These are phyloP conservation scores for Ploceus nigricollis DNA, from an alignment of 2,113 vertebrate genomes.

Conservation along the genomic window DNA sequence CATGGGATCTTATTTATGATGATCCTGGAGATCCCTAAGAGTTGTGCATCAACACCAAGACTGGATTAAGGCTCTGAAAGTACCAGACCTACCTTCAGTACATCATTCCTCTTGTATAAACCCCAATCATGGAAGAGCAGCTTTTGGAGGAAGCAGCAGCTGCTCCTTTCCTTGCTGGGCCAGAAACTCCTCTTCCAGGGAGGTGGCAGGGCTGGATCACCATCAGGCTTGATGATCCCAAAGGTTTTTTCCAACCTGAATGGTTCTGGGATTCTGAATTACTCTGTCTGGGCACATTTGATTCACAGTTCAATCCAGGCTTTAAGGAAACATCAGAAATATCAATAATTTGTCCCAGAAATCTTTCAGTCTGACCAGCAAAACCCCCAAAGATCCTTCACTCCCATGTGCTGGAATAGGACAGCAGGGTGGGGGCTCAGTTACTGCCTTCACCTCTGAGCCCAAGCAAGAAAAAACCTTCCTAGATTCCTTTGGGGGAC, in stretches of 20 bases:
- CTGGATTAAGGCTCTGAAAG: not conserved
- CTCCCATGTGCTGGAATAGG: not conserved
- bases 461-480: not conserved
- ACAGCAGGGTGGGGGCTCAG: not conserved
- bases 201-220: not conserved
- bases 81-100: not conserved
- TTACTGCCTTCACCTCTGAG: not conserved
- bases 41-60: not conserved
- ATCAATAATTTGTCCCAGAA: not conserved
- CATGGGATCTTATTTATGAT: not conserved
- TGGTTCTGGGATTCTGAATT: not conserved
- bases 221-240: not conserved
- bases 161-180: not conserved
- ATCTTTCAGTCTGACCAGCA: not conserved
- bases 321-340: not conserved
- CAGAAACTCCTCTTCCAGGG: not conserved
- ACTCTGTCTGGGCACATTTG: not conserved
- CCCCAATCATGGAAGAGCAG: fast-evolving
- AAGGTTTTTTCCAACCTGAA: not conserved
- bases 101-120: not conserved
- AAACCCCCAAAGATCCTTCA: not conserved
- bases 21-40: not conserved
- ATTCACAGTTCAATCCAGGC: not conserved
- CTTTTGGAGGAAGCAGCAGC: not conserved
- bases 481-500: not conserved